A percentile compares a stretch with the other conserved stretches of the same genome.
These are phyloP conservation scores for Percopsis transmontana DNA, from an alignment of 2,113 vertebrate genomes.

Conservation along the genomic window DNA sequence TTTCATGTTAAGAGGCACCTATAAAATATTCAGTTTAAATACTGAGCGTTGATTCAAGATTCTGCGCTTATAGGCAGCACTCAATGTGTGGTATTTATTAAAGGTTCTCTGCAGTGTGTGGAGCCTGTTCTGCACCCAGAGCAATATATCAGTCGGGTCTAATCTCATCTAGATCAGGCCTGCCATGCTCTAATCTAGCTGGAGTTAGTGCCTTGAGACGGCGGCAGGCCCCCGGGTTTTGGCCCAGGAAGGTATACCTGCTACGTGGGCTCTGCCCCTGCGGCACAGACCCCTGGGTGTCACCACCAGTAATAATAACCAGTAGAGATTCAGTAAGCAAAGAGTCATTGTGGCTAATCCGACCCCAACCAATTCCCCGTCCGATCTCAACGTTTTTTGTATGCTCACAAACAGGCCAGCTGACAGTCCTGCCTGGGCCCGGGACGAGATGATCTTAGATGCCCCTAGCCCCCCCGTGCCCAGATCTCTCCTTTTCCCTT, in stretches of 20 bases:
- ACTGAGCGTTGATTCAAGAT: not conserved
- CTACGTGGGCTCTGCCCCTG: not conserved
- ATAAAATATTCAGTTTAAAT: not conserved
- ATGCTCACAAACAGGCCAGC: not conserved
- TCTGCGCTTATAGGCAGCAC: not conserved
- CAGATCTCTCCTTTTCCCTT: not conserved
- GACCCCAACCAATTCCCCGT: no score
- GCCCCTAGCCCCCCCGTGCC: no score
- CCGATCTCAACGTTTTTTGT: not conserved
- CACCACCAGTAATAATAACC: conserved; percentile 25
- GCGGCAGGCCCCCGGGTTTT: not conserved
- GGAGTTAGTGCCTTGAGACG: conserved; percentile 7
- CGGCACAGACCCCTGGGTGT: conserved; percentile 16
- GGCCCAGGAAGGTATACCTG: not conserved
- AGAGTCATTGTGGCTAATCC: not conserved
- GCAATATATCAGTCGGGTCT: conserved; percentile 14
- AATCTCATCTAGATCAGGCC: conserved; percentile 23
- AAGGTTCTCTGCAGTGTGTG: not conserved
- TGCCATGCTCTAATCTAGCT: conserved; percentile 35
- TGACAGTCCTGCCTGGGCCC: no score
- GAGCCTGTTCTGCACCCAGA: conserved; percentile 61
- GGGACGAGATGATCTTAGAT: no score
- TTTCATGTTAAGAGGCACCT: conserved; percentile 1
- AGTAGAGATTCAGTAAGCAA: conserved; percentile 3
- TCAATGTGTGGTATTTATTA: not conserved